Evolutionary conservation across 2,888 invertebrate genomes (phyloP).

Genomic region (Netelia melanura): DNA sequence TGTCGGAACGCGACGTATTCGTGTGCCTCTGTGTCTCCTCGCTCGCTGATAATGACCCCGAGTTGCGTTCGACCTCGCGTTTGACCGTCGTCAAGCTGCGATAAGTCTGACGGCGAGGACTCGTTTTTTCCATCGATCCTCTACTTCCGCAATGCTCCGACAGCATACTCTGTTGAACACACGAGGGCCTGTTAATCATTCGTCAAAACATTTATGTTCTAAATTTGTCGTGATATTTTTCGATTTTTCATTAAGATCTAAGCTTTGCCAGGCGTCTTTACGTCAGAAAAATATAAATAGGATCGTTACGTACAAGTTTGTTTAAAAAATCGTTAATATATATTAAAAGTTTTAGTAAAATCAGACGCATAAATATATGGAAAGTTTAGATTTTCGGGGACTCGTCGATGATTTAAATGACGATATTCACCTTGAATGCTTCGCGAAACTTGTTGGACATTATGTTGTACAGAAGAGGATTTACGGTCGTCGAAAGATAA

Average conservation of each 20-base stretch:
- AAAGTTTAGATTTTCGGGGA: neutral
- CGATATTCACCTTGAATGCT: constrained; percentile 87
- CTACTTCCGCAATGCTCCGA: constrained; percentile 83
- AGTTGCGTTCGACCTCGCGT: constrained; percentile 73
- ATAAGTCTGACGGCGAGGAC: constrained; percentile 79
- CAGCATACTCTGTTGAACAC: constrained; percentile 83
- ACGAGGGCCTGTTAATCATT: constrained; percentile 68
- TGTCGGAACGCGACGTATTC: constrained; percentile 35
- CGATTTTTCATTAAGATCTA: neutral
- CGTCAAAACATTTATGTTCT: constrained; percentile 28
- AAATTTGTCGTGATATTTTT: constrained; percentile 73
- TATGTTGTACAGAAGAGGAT: constrained; percentile 90
- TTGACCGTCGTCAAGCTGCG: constrained; percentile 77
- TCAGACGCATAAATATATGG: too few relatives aligned
- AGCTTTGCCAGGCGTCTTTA: neutral
- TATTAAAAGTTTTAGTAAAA: too few relatives aligned
- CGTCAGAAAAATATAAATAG: neutral
- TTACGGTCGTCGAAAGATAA: constrained; percentile 89
- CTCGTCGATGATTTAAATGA: neutral
- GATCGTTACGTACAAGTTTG: too few relatives aligned
- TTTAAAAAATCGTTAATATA: too few relatives aligned
- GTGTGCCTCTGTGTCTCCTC: constrained; percentile 76
- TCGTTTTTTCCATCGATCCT: constrained; percentile 72
- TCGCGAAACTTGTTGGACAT: constrained; percentile 90
- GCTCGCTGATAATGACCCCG: constrained; percentile 78